A percentile compares a stretch with the other conserved stretches of the same genome.
These are phyloP conservation scores for Brenthis daphne DNA, from an alignment of 2,888 invertebrate species.

Conservation along the genomic window DNA sequence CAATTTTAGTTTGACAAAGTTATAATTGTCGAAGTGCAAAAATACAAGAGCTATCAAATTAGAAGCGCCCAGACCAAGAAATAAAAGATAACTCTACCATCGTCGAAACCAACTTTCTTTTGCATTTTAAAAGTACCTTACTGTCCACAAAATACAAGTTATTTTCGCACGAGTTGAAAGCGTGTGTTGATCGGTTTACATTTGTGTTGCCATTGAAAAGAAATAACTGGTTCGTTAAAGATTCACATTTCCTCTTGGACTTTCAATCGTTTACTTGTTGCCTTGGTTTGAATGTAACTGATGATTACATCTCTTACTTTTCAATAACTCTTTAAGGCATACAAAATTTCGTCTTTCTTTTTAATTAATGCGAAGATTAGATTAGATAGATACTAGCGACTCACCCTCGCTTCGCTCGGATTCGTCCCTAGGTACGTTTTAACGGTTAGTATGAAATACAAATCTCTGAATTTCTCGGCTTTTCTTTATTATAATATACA, in stretches of 20 bases:
- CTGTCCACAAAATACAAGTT: constrained; percentile 39
- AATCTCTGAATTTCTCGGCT: no score
- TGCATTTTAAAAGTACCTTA: constrained; percentile 36
- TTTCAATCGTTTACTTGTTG: constrained; percentile 59
- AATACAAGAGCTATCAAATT: constrained; percentile 56
- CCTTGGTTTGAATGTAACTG: not conserved
- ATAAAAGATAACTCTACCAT: constrained; percentile 42
- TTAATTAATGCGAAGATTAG: no score
- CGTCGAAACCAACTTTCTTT: constrained; percentile 28
- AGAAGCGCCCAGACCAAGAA: constrained; percentile 53
- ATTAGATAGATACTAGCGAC: no score
- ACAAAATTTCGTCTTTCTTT: no score
- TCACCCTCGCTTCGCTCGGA: no score
- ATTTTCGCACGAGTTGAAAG: constrained; percentile 24
- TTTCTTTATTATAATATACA: no score
- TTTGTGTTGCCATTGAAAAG: constrained; percentile 45
- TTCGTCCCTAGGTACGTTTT: no score
- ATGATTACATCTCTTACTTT: not conserved
- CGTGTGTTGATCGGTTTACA: constrained; percentile 33
- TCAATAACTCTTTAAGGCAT: no score
- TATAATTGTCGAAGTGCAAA: constrained; percentile 26
- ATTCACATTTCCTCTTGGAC: constrained; percentile 67
- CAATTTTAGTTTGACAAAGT: not conserved
- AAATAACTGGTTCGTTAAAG: constrained; percentile 70
- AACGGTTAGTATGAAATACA: no score